A percentile compares a stretch with the other conserved stretches of the same genome.
Evolutionary conservation across 2,888 invertebrate species (phyloP).

Genomic region (Adelognathus sp.): DNA sequence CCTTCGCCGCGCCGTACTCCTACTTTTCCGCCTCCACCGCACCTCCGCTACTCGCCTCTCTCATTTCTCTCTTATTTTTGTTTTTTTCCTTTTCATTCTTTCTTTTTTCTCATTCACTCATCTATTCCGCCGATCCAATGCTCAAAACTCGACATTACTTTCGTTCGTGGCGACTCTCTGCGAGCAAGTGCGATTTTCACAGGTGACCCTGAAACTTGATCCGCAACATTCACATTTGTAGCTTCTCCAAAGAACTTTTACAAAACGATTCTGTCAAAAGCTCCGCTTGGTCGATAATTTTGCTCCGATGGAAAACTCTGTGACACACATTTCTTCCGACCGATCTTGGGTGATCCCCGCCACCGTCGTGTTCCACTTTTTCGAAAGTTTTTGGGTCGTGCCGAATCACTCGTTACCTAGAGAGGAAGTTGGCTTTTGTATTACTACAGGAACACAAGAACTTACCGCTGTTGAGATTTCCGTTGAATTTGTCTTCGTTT

Average conservation of each 20-base stretch:
- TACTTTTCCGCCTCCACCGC: constrained; percentile 58
- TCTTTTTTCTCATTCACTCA: constrained; percentile 1
- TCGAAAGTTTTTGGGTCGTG: background rate
- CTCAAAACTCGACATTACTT: background rate
- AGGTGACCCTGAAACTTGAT: constrained; percentile 1
- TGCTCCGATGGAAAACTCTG: too few relatives aligned
- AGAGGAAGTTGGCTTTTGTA: background rate
- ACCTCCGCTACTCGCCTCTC: constrained; percentile 32
- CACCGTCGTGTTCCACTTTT: constrained; percentile 17
- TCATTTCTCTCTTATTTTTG: constrained; percentile 22
- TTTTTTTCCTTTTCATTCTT: background rate
- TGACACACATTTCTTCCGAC: background rate
- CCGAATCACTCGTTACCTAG: background rate
- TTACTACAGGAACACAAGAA: background rate
- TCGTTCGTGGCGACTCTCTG: constrained; percentile 27
- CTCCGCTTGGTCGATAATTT: too few relatives aligned
- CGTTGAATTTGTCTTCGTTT: background rate
- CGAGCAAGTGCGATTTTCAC: background rate
- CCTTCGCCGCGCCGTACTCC: constrained; percentile 44
- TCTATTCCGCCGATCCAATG: background rate
- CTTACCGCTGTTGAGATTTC: too few relatives aligned
- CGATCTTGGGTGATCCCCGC: background rate
- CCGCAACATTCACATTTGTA: background rate
- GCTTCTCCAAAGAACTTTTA: background rate
- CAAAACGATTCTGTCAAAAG: background rate